Evolutionary conservation across 2,888 invertebrate genomes (phyloP).

Genomic region (Cephus pulcher): DNA sequence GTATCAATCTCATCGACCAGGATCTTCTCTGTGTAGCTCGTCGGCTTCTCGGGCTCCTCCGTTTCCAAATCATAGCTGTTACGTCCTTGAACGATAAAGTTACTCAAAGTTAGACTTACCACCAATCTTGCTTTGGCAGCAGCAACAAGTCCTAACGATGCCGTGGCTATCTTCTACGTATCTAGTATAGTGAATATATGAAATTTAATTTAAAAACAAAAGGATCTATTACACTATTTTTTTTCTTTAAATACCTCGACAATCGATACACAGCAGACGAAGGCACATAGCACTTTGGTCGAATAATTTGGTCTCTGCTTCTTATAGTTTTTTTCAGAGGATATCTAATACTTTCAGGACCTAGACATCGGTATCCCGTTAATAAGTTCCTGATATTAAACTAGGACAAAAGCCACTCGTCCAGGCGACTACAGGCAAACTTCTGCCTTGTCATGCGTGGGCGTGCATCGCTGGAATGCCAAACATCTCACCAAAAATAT

Average conservation of each 20-base stretch:
- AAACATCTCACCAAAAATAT: conserved; percentile 24
- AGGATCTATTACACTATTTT: background rate
- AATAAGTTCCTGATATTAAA: background rate
- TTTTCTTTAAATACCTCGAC: conserved; percentile 67
- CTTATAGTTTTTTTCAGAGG: background rate
- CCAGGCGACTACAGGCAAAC: conserved; percentile 7
- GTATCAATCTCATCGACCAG: conserved; percentile 38
- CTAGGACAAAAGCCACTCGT: conserved; percentile 1
- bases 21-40: conserved; percentile 47
- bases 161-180: background rate
- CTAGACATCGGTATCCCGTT: background rate
- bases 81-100: conserved; percentile 45
- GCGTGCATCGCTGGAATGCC: conserved; percentile 20
- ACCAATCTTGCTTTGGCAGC: background rate
- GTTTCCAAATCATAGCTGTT: conserved; percentile 61
- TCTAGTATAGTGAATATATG: conserved; percentile 1
- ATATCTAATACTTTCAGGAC: background rate
- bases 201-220: background rate
- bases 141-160: background rate
- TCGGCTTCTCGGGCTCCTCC: conserved; percentile 51
- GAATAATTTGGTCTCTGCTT: background rate
- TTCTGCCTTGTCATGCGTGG: conserved; percentile 22
- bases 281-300: conserved; percentile 67
- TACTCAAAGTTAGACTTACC: conserved; percentile 1
- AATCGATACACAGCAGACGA: conserved; percentile 70